Evolutionary conservation across 2,113 vertebrate genomes (phyloP).

Genomic region (Panthera leo): DNA sequence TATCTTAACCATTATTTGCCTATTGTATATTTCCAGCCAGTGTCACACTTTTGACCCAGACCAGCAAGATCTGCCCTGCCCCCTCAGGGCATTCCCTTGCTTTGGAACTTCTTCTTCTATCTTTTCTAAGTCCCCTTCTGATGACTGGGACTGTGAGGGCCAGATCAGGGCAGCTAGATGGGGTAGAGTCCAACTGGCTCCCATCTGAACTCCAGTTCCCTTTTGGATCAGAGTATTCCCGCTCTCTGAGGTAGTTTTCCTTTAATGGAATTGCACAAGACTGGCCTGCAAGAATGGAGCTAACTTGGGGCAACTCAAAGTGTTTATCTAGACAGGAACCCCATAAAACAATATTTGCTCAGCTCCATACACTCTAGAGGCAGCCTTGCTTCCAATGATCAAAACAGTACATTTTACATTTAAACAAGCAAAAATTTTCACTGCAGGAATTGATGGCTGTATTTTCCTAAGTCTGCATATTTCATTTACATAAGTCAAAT

Average conservation of each 20-base stretch:
- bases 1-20: background rate
- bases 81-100: background rate
- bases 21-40: background rate
- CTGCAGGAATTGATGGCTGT: background rate
- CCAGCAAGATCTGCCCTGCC: background rate
- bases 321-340: background rate
- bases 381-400: background rate
- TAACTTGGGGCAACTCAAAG: background rate
- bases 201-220: background rate
- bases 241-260: background rate
- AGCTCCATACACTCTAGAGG: background rate
- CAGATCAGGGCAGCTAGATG: background rate
- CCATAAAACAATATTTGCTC: background rate
- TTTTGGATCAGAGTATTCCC: background rate
- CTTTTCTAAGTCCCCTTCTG: background rate
- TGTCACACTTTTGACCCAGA: background rate
- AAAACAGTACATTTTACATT: background rate
- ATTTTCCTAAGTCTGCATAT: background rate
- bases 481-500: conserved; percentile 49
- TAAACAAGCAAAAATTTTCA: conserved; percentile 18
- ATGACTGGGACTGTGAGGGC: background rate
- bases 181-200: background rate
- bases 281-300: background rate
- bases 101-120: background rate
- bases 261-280: background rate